Percentiles rank a stretch among this genome's conserved stretches.
phyloP scores from a whole-genome alignment of 2,113 vertebrate genomes.

The Cathartes aura region DNA sequence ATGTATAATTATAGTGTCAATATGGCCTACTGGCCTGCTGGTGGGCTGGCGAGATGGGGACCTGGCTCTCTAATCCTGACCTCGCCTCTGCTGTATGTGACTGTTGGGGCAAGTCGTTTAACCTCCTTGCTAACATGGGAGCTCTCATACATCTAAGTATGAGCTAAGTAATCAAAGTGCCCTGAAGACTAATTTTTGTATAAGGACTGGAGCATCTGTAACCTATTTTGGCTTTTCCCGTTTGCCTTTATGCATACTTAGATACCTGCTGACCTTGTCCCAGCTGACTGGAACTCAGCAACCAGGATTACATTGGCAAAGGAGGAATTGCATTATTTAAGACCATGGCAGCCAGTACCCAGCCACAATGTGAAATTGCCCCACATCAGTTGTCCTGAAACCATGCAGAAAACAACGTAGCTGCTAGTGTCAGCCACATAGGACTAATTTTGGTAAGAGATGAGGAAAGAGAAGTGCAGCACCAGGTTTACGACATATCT shows the following conservation, averaged over 20 bases:
- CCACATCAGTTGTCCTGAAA: background rate
- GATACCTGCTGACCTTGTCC: background rate
- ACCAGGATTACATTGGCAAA: background rate
- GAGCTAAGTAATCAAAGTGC: background rate
- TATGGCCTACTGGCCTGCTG: background rate
- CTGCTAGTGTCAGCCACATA: background rate
- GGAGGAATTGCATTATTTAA: background rate
- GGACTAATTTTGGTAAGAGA: background rate
- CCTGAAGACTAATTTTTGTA: background rate
- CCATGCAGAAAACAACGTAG: background rate
- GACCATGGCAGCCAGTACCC: background rate
- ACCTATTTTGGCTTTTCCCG: background rate
- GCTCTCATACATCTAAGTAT: background rate
- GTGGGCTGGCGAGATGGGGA: rapidly evolving
- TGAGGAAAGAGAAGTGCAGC: background rate
- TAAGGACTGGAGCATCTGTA: background rate
- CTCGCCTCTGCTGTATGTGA: background rate
- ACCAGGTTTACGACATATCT: background rate
- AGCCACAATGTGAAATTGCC: background rate
- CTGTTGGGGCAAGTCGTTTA: background rate
- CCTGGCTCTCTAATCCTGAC: background rate
- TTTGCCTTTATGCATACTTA: background rate
- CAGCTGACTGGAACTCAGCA: background rate
- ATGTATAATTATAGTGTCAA: background rate
- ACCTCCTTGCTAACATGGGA: background rate